Conservation (phyloP, 2,113 vertebrate genomes). For the Tachysurus fulvidraco region DNA sequence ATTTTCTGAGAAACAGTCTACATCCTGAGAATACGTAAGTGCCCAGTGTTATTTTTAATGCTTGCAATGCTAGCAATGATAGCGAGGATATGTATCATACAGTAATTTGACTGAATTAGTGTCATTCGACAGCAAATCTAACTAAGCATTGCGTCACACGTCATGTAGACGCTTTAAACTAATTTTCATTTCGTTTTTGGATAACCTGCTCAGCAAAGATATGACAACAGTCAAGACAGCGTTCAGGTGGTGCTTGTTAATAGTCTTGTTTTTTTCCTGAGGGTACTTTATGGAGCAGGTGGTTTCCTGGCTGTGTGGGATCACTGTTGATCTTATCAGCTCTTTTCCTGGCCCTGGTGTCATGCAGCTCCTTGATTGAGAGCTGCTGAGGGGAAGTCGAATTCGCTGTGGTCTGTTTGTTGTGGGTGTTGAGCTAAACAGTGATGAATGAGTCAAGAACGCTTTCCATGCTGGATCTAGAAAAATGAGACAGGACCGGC, state of each 20-base stretch:
- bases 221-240: neutral
- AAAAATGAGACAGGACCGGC: neutral
- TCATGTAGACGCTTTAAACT: too few relatives aligned
- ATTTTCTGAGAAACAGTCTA: neutral
- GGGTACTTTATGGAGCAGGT: constrained; percentile 5
- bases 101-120: neutral
- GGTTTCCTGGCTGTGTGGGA: neutral
- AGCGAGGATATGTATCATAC: neutral
- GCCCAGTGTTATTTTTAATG: neutral
- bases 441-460: constrained; percentile 5
- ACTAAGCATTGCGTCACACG: neutral
- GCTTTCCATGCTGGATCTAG: neutral
- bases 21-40: neutral
- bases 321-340: constrained; percentile 27
- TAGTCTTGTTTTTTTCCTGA: constrained; percentile 4
- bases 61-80: neutral
- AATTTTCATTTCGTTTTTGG: neutral
- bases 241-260: neutral
- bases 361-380: constrained; percentile 18
- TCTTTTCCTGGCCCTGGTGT: neutral
- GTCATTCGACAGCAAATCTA: neutral
- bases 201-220: neutral
- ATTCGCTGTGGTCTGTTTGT: neutral
- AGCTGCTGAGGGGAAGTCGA: constrained; percentile 8
- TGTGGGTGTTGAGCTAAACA: neutral